Evolutionary conservation across 2,113 vertebrate genomes (phyloP), one percentile per base, ranked within the genome.

Genomic region (Lamprotornis superbus): DNA sequence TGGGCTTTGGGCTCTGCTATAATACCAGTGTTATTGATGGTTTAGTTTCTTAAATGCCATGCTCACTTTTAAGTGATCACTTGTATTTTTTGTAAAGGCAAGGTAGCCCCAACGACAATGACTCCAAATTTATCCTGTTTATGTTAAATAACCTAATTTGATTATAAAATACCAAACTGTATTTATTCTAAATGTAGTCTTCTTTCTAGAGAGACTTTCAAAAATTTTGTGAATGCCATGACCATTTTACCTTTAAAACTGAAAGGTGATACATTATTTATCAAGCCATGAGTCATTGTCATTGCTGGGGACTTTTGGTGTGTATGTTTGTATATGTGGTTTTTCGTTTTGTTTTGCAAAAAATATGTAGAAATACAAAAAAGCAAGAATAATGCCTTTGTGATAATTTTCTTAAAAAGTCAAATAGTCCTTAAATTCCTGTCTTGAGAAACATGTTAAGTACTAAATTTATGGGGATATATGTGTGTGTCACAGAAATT

Each of bases 301-400:
- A 25, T 69, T 92, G 4, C 2, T 84, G 3, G 6, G 7, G 7
- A 42, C 30, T 79, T 88, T 24, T 40, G 3, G 9, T 35, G 0
- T 20, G 5, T 3, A 0, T 4, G 19, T 44, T 70, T 61, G 7
- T 44, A 5, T 35, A 13, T 57, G 19, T 37, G 4, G 0, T 18
- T 55, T 64, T 28, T 59, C 1, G 0, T 33, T 69, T 42, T 60
- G 15, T 39, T 83, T 56, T 37, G 52, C 40, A 2, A 73, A 7
- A 6, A 46, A 20, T 14, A 25, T 8, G 30, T 60, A 37, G 44
- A 84, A 74, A n/a, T 46, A 74, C 21, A 65, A 70, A 87, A 87
- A 17, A 82, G 1, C 5, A 67, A 74, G 3, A 33, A 47, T 50
- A 81, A 47, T 27, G 31, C 1, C 3, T 55, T 33, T 75, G 2